These are phyloP conservation scores for Anadara kagoshimensis DNA, from an alignment of 1,140 invertebrate species.

Conservation along the genomic window DNA sequence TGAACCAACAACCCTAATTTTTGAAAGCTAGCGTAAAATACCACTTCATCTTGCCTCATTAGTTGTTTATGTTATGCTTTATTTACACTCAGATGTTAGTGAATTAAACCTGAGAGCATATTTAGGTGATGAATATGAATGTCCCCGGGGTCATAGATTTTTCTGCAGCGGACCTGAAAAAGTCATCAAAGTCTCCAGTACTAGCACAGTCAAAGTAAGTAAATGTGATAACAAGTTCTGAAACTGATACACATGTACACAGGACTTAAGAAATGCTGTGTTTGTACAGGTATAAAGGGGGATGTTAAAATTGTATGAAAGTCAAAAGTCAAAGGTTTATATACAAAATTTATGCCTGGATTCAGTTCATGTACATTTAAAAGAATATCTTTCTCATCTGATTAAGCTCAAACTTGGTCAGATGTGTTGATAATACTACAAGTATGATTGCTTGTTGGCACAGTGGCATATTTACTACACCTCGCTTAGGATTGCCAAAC, in stretches of 20 bases:
- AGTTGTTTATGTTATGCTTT: background rate
- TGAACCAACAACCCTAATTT: background rate
- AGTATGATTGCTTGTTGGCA: no score
- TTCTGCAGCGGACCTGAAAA: constrained; percentile 93
- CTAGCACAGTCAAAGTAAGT: constrained; percentile 82
- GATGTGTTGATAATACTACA: no score
- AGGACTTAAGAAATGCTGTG: no score
- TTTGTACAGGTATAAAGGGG: no score
- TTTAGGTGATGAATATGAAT: constrained; percentile 97
- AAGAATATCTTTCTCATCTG: no score
- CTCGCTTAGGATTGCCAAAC: no score
- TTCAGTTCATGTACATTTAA: no score
- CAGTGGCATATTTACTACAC: no score
- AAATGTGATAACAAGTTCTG: background rate
- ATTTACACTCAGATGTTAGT: constrained; percentile 66
- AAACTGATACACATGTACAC: background rate
- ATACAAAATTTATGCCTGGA: no score
- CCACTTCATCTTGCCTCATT: background rate
- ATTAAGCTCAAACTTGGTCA: no score
- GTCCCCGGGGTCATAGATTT: constrained; percentile 94
- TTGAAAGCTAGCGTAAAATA: background rate
- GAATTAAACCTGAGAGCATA: constrained; percentile 94
- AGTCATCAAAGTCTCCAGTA: constrained; percentile 85
- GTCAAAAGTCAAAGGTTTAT: background rate
- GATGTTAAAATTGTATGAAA: background rate